Evolutionary conservation across 2,888 invertebrate genomes (phyloP).

Genomic region (Nomada flava): DNA sequence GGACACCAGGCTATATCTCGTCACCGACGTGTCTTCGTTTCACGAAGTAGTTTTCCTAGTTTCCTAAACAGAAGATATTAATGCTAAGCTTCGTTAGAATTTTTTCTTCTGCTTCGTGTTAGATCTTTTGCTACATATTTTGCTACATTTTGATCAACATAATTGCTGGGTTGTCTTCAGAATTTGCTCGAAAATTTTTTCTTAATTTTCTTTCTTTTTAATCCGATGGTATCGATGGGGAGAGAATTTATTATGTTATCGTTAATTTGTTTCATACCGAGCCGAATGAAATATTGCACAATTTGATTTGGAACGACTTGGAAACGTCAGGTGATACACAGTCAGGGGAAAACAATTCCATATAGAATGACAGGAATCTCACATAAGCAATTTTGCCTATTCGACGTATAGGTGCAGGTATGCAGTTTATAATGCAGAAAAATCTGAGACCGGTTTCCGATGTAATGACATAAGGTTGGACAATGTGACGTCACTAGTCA

Average conservation of each 20-base stretch:
- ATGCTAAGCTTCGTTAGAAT: no score
- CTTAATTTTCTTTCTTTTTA: no score
- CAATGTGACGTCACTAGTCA: conserved; percentile 69
- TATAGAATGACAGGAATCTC: conserved; percentile 16
- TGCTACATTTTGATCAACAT: no score
- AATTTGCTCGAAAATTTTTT: no score
- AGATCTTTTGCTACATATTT: no score
- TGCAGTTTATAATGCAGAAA: conserved; percentile 34
- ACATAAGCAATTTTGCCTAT: conserved; percentile 18
- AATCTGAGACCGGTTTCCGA: conserved; percentile 52
- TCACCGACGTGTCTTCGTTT: conserved; percentile 2
- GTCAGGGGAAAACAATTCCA: not conserved
- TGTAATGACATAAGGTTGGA: conserved; percentile 61
- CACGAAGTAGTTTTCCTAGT: not conserved
- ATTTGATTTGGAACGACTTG: not conserved
- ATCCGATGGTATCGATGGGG: no score
- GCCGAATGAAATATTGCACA: not conserved
- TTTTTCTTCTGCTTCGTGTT: no score
- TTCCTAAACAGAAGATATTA: no score
- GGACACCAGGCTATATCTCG: conserved; percentile 37
- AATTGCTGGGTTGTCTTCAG: no score
- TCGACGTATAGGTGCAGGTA: conserved; percentile 24
- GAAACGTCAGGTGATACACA: not conserved
- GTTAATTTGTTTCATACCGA: not conserved
- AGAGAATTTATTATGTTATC: not conserved